A percentile compares a stretch with the other conserved stretches of the same genome.
Conservation (phyloP, 2,888 invertebrate species). For the Heliothis peltigera region DNA sequence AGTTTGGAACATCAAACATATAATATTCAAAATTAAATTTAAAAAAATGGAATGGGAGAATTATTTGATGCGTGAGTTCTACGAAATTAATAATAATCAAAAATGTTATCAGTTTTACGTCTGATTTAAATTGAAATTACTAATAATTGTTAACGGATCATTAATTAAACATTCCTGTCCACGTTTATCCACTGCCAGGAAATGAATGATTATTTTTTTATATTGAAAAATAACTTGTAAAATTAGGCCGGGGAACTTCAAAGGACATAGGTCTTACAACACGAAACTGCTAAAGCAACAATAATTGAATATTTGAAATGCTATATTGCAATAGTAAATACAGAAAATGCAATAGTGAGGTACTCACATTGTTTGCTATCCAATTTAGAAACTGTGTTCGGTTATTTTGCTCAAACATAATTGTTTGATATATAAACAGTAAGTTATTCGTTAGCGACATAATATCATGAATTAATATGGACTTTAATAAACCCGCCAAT, state of each 20-base stretch:
- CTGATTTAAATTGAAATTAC: not conserved
- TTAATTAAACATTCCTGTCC: not conserved
- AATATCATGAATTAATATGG: not conserved
- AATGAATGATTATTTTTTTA: constrained; percentile 1
- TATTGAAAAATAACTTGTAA: not conserved
- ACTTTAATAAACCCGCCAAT: not conserved
- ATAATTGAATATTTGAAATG: constrained; percentile 19
- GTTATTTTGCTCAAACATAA: constrained; percentile 15
- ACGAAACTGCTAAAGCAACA: constrained; percentile 4
- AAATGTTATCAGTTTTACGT: not conserved
- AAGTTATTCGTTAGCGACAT: not conserved
- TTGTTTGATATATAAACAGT: constrained; percentile 23
- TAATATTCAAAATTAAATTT: too few relatives aligned
- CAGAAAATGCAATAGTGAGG: constrained; percentile 2
- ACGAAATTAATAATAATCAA: not conserved
- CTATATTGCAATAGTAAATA: constrained; percentile 7
- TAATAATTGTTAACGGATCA: not conserved
- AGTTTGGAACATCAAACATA: too few relatives aligned
- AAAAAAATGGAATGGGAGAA: too few relatives aligned
- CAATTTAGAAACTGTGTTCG: constrained; percentile 29
- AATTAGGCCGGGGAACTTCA: not conserved
- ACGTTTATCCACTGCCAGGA: not conserved
- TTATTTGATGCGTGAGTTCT: not conserved
- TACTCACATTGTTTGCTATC: constrained; percentile 18
- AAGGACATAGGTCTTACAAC: not conserved